A percentile compares a stretch with the other conserved stretches of the same genome.
Evolutionary conservation across 2,113 vertebrate species (phyloP).

Genomic region (Dendropsophus ebraccatus): DNA sequence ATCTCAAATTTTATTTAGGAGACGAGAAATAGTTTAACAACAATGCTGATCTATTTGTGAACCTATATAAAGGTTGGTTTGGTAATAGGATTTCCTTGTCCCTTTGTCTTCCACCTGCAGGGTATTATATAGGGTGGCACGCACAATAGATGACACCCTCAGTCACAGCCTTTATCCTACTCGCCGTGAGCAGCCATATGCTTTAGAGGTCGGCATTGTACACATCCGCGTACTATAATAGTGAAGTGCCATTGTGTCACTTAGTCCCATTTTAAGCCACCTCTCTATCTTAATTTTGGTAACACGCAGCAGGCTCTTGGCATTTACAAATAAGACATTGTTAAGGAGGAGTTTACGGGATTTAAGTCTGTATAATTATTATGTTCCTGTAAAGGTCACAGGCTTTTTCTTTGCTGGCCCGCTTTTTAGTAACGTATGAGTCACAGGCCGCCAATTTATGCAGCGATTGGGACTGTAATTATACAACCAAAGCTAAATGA

Average conservation of each 20-base stretch:
- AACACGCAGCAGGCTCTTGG: background rate
- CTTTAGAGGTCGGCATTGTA: background rate
- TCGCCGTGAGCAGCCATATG: background rate
- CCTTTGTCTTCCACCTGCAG: background rate
- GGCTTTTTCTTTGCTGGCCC: slow-evolving; percentile 7
- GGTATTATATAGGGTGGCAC: background rate
- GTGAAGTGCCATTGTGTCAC: background rate
- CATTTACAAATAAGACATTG: slow-evolving; percentile 6
- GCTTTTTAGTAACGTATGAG: background rate
- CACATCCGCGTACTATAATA: background rate
- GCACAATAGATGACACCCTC: background rate
- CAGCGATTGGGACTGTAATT: background rate
- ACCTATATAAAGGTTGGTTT: background rate
- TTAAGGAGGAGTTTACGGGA: slow-evolving; percentile 2
- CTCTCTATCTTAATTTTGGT: background rate
- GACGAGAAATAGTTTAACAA: background rate
- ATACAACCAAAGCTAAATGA: background rate
- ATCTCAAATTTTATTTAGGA: background rate
- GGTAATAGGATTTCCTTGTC: background rate
- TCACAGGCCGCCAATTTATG: slow-evolving; percentile 1
- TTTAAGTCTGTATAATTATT: slow-evolving; percentile 24
- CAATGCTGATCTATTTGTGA: background rate
- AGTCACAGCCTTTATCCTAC: background rate
- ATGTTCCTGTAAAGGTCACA: slow-evolving; percentile 15
- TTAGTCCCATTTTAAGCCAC: background rate